Base-by-base conservation (phyloP, 2,113 vertebrate genomes). In the Oncorhynchus nerka region DNA sequence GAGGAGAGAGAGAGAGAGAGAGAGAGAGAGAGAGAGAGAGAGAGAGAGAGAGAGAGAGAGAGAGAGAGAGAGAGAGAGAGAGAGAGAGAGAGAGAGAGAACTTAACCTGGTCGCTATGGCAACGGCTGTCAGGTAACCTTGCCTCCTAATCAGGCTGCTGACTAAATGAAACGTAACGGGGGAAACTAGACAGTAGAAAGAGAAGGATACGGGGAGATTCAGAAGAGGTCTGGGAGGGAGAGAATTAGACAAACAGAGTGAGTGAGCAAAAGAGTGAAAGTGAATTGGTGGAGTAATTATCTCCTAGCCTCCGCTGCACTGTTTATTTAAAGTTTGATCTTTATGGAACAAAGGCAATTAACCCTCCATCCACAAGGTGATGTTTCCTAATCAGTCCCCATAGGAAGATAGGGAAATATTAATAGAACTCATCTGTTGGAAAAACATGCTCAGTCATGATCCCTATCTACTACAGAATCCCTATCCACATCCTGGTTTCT, bases 81-180 rank as follows among this genome's bases (percentile, higher is more conserved):
- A 70, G 62, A 15, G 24, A 30, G 55, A 74, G 76, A 70, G 28
- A 73, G 80, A 73, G 75, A 73, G 76, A 70, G 70, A 34, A 34
- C 5, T 34, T 34, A 34, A 34, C 32, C 5, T 1, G 32, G 32
- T 34, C 32, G 55, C 85, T 71, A 77, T 75, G 73, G 83, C 69
- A 84, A 86, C 69, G 51, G 73, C 74, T 76, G 78, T 75, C 81
- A 84, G 75, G 74, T 84, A 81, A 83, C 78, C 80, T 83, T 80
- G 68, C 61, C 76, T 73, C 39, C 24, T 66, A 80, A 83, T 84
- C 79, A 75, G 70, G 68, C 61, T 74, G 61, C 75, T 73, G 78
- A 75, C 51, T 51, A 45, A 66, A 75, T 34, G 32, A 34, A 34
- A 34, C 32, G 32, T 34, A 34, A 34, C 6, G 32, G 32, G 32